These are phyloP conservation scores for Gymnobelideus leadbeateri DNA, from an alignment of 2,113 vertebrate species.

Conservation along the genomic window DNA sequence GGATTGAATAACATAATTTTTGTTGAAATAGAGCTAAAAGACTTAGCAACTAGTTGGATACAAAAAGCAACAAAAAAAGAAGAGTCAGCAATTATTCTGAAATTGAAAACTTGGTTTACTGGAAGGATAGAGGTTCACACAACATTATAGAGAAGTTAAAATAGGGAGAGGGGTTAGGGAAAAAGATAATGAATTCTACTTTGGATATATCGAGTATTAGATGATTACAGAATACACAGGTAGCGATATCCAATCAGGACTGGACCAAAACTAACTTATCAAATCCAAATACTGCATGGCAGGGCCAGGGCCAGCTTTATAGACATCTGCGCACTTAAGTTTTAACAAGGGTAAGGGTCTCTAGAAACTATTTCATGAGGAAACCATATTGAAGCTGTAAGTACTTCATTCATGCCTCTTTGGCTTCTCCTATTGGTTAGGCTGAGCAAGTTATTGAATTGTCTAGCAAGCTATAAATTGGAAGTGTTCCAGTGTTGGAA, in stretches of 20 bases:
- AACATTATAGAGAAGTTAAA: background rate
- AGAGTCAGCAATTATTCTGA: background rate
- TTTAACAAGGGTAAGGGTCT: background rate
- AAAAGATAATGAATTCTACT: background rate
- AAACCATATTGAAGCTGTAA: background rate
- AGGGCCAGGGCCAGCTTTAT: background rate
- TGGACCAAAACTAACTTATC: background rate
- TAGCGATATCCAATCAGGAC: background rate
- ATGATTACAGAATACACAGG: background rate
- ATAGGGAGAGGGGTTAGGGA: background rate
- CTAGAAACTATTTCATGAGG: background rate
- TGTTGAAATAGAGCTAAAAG: background rate
- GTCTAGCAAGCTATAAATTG: background rate
- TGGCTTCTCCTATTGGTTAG: background rate
- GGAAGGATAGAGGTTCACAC: background rate
- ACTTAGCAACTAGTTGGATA: background rate
- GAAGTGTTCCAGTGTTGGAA: too few relatives aligned
- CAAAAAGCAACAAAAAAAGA: background rate
- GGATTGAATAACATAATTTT: background rate
- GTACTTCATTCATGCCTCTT: background rate
- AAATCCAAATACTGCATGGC: background rate
- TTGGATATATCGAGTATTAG: background rate
- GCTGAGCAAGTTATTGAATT: background rate
- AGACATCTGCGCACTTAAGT: background rate
- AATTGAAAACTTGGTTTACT: background rate